Conservation (phyloP, 2,888 invertebrate genomes). For the Osmoderma eremita region DNA sequence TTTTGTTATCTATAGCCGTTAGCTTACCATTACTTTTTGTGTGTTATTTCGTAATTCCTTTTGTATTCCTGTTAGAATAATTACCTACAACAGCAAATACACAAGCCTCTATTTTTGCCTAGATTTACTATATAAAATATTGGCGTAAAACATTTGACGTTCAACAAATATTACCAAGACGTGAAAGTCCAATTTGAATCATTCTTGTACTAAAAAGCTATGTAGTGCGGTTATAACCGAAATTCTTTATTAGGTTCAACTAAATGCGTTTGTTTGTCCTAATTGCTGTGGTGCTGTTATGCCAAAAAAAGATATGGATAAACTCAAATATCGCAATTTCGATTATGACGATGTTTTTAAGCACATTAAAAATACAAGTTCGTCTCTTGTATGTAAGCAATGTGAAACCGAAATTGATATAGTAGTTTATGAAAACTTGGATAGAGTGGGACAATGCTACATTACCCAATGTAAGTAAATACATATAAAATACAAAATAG, state of each 20-base stretch:
- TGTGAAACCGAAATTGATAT: slow-evolving; percentile 7
- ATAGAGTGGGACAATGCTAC: slow-evolving; percentile 9
- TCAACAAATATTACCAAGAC: no score
- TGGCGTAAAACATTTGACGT: no score
- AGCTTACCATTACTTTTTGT: no score
- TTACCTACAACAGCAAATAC: no score
- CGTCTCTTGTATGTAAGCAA: slow-evolving; percentile 9
- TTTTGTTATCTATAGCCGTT: no score
- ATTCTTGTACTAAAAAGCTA: no score
- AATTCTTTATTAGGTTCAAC: slow-evolving; percentile 17
- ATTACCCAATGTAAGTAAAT: slow-evolving; percentile 17
- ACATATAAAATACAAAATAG: no score
- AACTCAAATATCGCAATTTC: slow-evolving; percentile 12
- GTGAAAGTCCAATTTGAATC: no score
- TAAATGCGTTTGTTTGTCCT: slow-evolving; percentile 29
- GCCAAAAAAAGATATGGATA: background rate
- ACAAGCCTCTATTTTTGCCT: no score
- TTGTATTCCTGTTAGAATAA: no score
- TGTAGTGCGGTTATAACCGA: background rate
- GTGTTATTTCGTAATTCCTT: no score
- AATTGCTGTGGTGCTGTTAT: slow-evolving; percentile 18
- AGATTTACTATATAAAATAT: no score
- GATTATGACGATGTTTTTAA: slow-evolving; percentile 23
- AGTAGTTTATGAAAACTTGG: slow-evolving; percentile 4
- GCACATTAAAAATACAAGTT: slow-evolving; percentile 1